Conservation (phyloP, 2,888 invertebrate species). For the Philopedon plagiatum region DNA sequence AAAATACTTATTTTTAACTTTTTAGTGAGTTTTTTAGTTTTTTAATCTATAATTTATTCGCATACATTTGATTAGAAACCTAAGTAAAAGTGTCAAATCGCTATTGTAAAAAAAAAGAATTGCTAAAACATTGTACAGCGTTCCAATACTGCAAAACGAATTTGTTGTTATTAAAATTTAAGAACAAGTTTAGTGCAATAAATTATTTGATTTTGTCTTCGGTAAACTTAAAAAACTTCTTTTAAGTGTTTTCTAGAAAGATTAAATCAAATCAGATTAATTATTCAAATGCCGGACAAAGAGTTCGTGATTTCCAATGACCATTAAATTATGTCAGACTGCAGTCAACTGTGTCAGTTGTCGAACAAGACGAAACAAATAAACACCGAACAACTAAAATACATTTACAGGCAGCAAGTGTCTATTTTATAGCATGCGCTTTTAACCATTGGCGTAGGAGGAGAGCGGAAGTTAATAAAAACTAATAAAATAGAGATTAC, state of each 20-base stretch:
- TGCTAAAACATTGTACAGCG: no score
- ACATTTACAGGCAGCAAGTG: conserved; percentile 33
- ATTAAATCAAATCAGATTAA: conserved; percentile 40
- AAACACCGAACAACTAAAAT: conserved; percentile 37
- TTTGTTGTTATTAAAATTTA: no score
- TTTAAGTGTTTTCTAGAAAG: conserved; percentile 9
- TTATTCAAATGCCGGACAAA: conserved; percentile 38
- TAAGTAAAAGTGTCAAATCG: no score
- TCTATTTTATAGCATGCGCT: conserved; percentile 12
- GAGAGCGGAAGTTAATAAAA: neutral
- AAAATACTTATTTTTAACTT: no score
- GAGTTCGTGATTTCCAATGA: conserved; percentile 39
- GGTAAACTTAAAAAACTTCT: neutral
- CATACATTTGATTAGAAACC: no score
- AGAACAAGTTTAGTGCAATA: no score
- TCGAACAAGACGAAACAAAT: conserved; percentile 40
- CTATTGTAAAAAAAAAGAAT: no score
- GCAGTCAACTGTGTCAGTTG: conserved; percentile 38
- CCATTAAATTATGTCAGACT: conserved; percentile 44
- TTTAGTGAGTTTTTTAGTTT: no score
- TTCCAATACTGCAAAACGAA: no score
- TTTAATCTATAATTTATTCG: no score
- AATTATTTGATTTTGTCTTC: no score
- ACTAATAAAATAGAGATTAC: no score
- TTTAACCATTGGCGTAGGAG: conserved; percentile 12